Evolutionary conservation across 92 coral and sea anemone species (phyloP), one percentile per base, ranked within the genome.

Genomic region (Micromussa lordhowensis): DNA sequence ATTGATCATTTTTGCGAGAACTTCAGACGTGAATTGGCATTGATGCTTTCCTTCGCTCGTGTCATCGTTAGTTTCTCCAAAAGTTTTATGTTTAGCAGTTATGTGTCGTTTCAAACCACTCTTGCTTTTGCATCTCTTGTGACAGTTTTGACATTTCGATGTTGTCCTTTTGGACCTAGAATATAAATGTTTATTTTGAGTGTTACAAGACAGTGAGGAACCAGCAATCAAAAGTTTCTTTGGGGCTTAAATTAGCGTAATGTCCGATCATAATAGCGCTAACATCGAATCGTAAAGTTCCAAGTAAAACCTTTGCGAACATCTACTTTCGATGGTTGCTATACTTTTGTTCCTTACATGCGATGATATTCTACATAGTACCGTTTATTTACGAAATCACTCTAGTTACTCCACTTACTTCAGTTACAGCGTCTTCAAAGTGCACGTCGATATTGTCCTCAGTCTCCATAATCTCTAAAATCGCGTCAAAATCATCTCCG

Each of bases 81-180:
- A n/a, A 77, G 75, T 80, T 57, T 84, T 78, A 64, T 91, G 94
- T 70, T 91, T 91, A 14, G 58, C 81, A 53, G 93, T 84, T 51
- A 77, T 71, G 70, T 93, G 94, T 66, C 94, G 75, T 75, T 93
- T 88, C 44, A 82, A 74, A 7, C 95, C 95, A 87, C 93, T 61
- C 81, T 71, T 77, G 77, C 89, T 90, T 73, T 93, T 93, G 90
- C 89, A 93, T 30, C 84, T 93, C 80, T 93, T 90, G 59, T n/a
- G n/a, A n/a, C n/a, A n/a, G n/a, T n/a, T n/a, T n/a, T n/a, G n/a
- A n/a, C n/a, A n/a, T n/a, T n/a, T n/a, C n/a, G n/a, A n/a, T n/a
- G n/a, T n/a, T n/a, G n/a, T n/a, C n/a, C n/a, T n/a, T n/a, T 78
- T 90, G 73, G 48, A 79, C 92, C 86, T 84, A 80, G 74, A 80